Conservation (phyloP, 2,113 vertebrate species). For the Corythoichthys intestinalis region DNA sequence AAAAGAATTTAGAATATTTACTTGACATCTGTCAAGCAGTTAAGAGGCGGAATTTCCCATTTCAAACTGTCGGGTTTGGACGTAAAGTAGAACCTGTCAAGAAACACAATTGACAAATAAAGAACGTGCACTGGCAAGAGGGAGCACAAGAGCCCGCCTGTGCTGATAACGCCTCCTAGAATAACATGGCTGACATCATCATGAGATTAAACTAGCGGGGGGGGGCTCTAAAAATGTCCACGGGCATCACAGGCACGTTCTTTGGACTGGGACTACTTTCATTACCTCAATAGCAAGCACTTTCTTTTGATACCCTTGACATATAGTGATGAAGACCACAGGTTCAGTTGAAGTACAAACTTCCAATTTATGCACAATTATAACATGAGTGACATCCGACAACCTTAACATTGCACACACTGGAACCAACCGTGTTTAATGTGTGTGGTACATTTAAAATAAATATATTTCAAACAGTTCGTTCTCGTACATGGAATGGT, state of each 20-base stretch:
- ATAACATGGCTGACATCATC: constrained; percentile 51
- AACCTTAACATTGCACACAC: constrained; percentile 27
- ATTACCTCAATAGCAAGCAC: neutral
- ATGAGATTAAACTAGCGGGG: constrained; percentile 30
- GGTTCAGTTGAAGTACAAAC: constrained; percentile 32
- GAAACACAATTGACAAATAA: constrained; percentile 17
- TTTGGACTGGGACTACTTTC: constrained; percentile 28
- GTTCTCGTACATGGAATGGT: constrained; percentile 56
- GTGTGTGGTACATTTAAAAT: constrained; percentile 50
- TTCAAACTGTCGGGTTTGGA: constrained; percentile 13
- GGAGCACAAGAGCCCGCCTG: constrained; percentile 39
- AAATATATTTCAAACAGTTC: constrained; percentile 53
- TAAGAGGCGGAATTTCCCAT: constrained; percentile 26
- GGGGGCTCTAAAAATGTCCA: constrained; percentile 27
- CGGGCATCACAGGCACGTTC: constrained; percentile 54
- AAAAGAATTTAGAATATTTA: constrained; percentile 9
- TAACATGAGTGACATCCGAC: constrained; percentile 29
- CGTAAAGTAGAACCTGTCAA: neutral
- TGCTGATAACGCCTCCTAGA: constrained; percentile 33
- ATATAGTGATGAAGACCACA: constrained; percentile 24
- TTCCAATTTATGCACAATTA: constrained; percentile 9
- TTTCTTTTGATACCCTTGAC: constrained; percentile 2
- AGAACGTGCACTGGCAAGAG: constrained; percentile 36
- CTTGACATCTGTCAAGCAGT: constrained; percentile 37
- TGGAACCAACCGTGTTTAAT: constrained; percentile 30